Base-by-base conservation (phyloP, 2,888 invertebrate genomes). In the Tenodera sinensis region DNA sequence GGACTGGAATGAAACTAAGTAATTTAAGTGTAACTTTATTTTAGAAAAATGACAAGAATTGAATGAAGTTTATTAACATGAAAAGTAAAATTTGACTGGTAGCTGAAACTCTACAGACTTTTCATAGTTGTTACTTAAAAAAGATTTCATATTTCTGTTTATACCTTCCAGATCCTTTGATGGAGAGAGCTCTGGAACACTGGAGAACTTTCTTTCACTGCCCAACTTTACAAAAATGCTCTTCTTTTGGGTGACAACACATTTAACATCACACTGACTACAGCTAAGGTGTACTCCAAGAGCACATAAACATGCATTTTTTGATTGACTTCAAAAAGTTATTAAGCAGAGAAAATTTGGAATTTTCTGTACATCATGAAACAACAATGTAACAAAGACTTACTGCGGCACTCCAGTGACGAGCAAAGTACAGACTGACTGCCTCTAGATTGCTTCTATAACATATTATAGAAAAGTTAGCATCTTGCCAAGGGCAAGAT, bases 391-490 rank as follows among this genome's bases (percentile, higher is more conserved):
- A 87, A 42, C 28, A 87, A 82, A 34, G 28, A 88, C 88, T 88
- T 88, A 88, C 88, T 88, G 84, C 84, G 71, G 30, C 28, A 28
- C 81, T 88, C 88, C 84, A 88, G 82, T 88, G 30, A 88, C 25
- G 4, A 28, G 30, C 84, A 30, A 30, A 84, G 30, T 25, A 71
- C 86, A 86, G 86, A 86, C 81, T 71, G 86, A 54, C 86, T 71
- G 54, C 71, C 86, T 86, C 27, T 15, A 86, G 27, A 81, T 86
- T 42, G 34, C 87, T 87, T 87, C 28, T 30, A 81, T 86, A 81
- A 85, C 85, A 85, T 82, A 87, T 81, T 83, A 87, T 71, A 25
- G 54, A 54, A 54, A 54, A 14, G 54, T 54, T 54, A 54, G 54
- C 54, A 71, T 71, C 54, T 25, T 71, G 54, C 54, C 54, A 7